A percentile compares a stretch with the other conserved stretches of the same genome.
These are phyloP conservation scores for Galeopterus variegatus DNA, from an alignment of 2,113 vertebrate genomes.

Conservation along the genomic window DNA sequence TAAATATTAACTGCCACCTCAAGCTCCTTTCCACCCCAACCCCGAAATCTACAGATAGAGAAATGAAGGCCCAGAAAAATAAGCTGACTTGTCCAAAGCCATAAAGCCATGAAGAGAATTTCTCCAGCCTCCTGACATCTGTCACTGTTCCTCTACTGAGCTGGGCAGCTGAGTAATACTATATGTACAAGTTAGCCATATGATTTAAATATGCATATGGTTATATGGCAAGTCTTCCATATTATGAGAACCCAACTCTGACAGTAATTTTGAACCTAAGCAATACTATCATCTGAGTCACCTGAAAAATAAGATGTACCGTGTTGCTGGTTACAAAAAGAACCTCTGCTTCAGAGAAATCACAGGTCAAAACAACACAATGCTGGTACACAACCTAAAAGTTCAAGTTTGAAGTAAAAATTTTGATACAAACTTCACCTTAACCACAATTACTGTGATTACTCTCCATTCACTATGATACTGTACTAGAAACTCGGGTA, in stretches of 20 bases:
- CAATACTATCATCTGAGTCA: not conserved
- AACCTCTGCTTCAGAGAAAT: slow-evolving; percentile 28
- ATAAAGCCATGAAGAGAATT: not conserved
- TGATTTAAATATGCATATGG: not conserved
- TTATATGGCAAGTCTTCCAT: not conserved
- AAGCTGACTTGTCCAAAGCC: not conserved
- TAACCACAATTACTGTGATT: not conserved
- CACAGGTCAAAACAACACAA: not conserved
- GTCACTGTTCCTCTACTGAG: not conserved
- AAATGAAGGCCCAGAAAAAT: not conserved
- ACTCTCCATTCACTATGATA: not conserved
- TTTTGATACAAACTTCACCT: not conserved
- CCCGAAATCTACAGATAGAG: not conserved
- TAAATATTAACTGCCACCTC: not conserved
- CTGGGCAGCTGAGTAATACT: not conserved
- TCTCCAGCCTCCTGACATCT: not conserved
- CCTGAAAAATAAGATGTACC: not conserved
- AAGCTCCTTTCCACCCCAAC: not conserved
- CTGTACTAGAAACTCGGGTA: not conserved
- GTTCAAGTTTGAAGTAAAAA: not conserved
- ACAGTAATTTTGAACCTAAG: not conserved
- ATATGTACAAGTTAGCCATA: not conserved
- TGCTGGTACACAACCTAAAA: not conserved
- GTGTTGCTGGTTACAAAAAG: not conserved
- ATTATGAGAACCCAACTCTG: not conserved